Evolutionary conservation across 2,888 invertebrate genomes (phyloP).

Genomic region (Ornithoptera alexandrae): DNA sequence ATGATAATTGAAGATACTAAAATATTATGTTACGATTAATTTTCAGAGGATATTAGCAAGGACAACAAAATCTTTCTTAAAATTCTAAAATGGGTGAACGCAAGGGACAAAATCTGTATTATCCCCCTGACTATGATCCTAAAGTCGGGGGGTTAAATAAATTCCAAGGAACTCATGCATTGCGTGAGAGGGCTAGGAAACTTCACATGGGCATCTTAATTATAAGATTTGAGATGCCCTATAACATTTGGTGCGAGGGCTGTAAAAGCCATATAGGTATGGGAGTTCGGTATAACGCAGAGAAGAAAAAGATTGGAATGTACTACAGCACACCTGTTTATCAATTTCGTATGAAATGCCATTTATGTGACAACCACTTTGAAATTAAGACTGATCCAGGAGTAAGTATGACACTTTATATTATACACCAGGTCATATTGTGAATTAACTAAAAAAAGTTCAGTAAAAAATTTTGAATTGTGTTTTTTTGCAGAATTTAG

Average conservation of each 20-base stretch:
- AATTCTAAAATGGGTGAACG: slow-evolving; percentile 93
- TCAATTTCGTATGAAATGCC: slow-evolving; percentile 99
- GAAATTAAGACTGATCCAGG: slow-evolving; percentile 99
- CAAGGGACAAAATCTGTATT: slow-evolving; percentile 98
- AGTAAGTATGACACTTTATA: slow-evolving; percentile 73
- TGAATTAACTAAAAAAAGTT: too few relatives aligned
- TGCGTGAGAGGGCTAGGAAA: slow-evolving; percentile 97
- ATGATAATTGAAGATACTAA: too few relatives aligned
- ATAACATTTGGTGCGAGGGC: slow-evolving; percentile 99
- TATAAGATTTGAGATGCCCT: slow-evolving; percentile 99
- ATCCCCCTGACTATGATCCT: slow-evolving; percentile 99
- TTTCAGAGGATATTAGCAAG: too few relatives aligned
- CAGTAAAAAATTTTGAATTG: too few relatives aligned
- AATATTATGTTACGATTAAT: too few relatives aligned
- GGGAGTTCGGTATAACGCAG: slow-evolving; percentile 98
- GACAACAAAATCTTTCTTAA: too few relatives aligned
- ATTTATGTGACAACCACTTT: slow-evolving; percentile 97
- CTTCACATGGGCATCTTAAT: slow-evolving; percentile 96
- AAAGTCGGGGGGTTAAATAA: slow-evolving; percentile 96
- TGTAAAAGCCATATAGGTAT: slow-evolving; percentile 99
- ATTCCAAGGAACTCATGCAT: slow-evolving; percentile 95
- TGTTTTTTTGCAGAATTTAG: slow-evolving; percentile 87
- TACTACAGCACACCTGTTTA: slow-evolving; percentile 98
- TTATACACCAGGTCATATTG: too few relatives aligned
- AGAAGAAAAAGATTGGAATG: slow-evolving; percentile 96